Percentiles rank a stretch among this genome's conserved stretches.
Conservation (phyloP, 2,797 vertebrate genomes). For the Microcaecilia unicolor region DNA sequence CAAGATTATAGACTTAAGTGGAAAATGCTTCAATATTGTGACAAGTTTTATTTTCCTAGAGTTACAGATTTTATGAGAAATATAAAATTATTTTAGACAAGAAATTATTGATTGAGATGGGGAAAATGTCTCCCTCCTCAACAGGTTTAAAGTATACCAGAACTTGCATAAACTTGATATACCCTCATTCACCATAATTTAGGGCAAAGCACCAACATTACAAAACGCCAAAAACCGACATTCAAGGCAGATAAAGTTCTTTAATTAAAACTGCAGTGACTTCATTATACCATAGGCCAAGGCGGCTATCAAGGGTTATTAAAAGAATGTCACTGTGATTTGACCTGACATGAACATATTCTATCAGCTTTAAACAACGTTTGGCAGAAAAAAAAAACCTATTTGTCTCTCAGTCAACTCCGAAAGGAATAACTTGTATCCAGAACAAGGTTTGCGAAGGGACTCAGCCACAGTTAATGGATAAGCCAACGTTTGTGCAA, state of each 20-base stretch:
- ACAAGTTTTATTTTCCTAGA: too few relatives aligned
- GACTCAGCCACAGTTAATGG: slow-evolving; percentile 45
- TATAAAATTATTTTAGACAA: too few relatives aligned
- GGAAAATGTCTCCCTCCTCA: too few relatives aligned
- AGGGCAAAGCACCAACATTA: slow-evolving; percentile 9
- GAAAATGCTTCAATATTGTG: too few relatives aligned
- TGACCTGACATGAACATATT: slow-evolving; percentile 35
- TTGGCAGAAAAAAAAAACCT: not conserved
- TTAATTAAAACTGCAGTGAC: slow-evolving; percentile 6
- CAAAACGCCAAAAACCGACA: slow-evolving; percentile 1
- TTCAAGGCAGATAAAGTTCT: slow-evolving; percentile 7
- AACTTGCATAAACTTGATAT: not conserved
- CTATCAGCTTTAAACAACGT: slow-evolving; percentile 18
- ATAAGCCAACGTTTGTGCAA: slow-evolving; percentile 44
- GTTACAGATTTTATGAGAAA: too few relatives aligned
- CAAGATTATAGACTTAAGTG: too few relatives aligned
- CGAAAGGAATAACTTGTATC: slow-evolving; percentile 40
- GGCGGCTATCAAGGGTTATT: not conserved
- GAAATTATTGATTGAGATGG: too few relatives aligned
- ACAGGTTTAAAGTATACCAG: too few relatives aligned
- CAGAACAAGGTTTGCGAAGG: slow-evolving; percentile 38
- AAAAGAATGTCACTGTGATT: slow-evolving; percentile 2
- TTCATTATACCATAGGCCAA: slow-evolving; percentile 3
- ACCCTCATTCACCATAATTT: slow-evolving; percentile 1
- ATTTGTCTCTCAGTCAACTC: slow-evolving; percentile 23